Evolutionary conservation across 2,797 vertebrate species (phyloP).

Genomic region (Galaxias olidus): DNA sequence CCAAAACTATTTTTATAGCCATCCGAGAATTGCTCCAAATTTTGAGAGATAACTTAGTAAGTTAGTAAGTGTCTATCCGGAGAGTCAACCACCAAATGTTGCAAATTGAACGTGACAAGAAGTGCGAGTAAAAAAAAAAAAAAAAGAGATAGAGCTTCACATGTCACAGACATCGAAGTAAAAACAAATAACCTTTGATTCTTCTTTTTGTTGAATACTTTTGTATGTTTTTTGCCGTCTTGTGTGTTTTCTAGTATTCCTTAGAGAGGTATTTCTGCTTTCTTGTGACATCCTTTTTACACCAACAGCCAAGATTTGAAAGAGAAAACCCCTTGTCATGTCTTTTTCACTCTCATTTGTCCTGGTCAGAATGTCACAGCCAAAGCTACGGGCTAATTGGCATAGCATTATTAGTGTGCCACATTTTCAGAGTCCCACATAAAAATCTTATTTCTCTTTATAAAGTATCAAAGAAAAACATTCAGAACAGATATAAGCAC

Average conservation of each 20-base stretch:
- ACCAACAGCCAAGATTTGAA: constrained; percentile 64
- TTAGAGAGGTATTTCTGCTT: constrained; percentile 84
- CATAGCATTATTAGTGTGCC: constrained; percentile 25
- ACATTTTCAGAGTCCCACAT: constrained; percentile 22
- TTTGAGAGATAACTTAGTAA: constrained; percentile 22
- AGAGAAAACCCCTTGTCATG: constrained; percentile 32
- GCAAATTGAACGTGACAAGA: constrained; percentile 20
- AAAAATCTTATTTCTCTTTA: constrained; percentile 16
- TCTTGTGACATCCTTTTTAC: constrained; percentile 76
- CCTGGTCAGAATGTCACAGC: constrained; percentile 25
- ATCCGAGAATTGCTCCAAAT: constrained; percentile 23
- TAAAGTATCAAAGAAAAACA: constrained; percentile 18
- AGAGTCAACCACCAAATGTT: constrained; percentile 31
- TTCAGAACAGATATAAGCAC: not conserved
- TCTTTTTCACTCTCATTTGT: constrained; percentile 18
- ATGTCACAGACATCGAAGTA: constrained; percentile 43
- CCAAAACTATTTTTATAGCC: constrained; percentile 57
- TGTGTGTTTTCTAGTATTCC: constrained; percentile 66
- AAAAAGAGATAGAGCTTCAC: constrained; percentile 22
- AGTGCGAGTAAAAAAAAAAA: not conserved
- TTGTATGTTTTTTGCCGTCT: constrained; percentile 45
- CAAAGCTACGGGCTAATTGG: constrained; percentile 33
- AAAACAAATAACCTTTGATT: constrained; percentile 45
- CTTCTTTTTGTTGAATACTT: constrained; percentile 33
- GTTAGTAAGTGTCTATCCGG: constrained; percentile 23